Base-by-base conservation (phyloP, 2,797 vertebrate genomes). In the Sebastes hubbsi region DNA sequence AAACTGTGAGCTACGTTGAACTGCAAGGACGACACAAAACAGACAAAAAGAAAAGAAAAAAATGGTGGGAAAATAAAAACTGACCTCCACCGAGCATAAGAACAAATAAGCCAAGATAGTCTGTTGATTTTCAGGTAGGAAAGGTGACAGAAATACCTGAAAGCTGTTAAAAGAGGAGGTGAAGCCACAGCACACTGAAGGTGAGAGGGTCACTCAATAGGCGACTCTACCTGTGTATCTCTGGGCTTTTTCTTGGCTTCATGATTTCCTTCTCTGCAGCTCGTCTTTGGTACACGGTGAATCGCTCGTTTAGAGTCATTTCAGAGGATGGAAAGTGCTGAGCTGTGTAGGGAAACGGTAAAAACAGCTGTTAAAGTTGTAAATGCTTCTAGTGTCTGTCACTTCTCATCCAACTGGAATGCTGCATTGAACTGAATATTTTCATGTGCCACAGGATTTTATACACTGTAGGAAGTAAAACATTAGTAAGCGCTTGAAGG, bases 181-280 rank as follows among this genome's bases (percentile, higher is more conserved):
- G 91, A 94, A 93, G 93, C 91, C 92, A 94, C 91, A 92, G 90
- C 92, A 93, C 92, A 93, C 90, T 89, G 91, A 91, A 84, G 86
- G 87, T 88, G 88, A 89, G 84, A 92, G 80, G 87, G 89, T 92
- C 91, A 91, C 93, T 90, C 88, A 84, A 87, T 82, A 86, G 85
- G 83, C 85, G 86, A 92, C 81, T 96, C 87, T 94, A 99, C 99
- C 99, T 99, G 97, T 99, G 98, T 94, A 99, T 99, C 94, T 99
- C 98, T 94, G 99, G 99, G 92, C 98, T 99, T 96, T 99, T 99
- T 93, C 98, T 97, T 78, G 96, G 96, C 95, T 97, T 99, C 94
- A 96, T 96, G 87, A 96, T 96, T 91, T 99, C 98, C 90, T 97
- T 97, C 88, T 99, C 97, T 88, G 96, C 97, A 91, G 98, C 97